Conservation (phyloP, 1,140 invertebrate genomes). For the Chlorops oryzae region DNA sequence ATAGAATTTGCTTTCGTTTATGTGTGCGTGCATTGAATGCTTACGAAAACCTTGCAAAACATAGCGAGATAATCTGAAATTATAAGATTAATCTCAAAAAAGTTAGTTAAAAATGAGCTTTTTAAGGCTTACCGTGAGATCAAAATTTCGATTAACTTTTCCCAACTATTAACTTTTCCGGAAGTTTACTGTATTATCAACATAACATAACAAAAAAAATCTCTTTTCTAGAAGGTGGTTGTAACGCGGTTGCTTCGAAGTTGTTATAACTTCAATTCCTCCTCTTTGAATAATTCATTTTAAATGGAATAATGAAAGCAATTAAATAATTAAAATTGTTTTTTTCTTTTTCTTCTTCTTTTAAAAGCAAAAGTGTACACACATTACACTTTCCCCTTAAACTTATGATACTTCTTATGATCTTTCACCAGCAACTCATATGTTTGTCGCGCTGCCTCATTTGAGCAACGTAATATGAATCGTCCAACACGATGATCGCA, state of each 20-base stretch:
- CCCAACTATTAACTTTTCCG: too few relatives aligned
- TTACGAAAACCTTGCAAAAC: too few relatives aligned
- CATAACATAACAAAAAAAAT: background rate
- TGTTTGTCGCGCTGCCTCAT: conserved; percentile 35
- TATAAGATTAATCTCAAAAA: too few relatives aligned
- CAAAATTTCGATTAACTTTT: too few relatives aligned
- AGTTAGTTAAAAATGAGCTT: too few relatives aligned
- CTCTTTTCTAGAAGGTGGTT: conserved; percentile 17
- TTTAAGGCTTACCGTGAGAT: too few relatives aligned
- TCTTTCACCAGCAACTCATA: conserved; percentile 39
- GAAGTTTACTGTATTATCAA: too few relatives aligned
- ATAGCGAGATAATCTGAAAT: too few relatives aligned
- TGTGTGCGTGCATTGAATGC: too few relatives aligned
- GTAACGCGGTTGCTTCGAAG: background rate
- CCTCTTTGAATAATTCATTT: background rate
- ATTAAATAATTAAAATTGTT: background rate
- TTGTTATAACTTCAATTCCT: background rate
- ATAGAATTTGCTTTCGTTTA: too few relatives aligned
- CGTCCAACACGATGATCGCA: conserved; percentile 44
- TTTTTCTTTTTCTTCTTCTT: background rate
- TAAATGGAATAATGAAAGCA: background rate
- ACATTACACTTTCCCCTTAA: conserved; percentile 40
- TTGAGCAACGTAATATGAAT: conserved; percentile 40
- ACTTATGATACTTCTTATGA: conserved; percentile 43
- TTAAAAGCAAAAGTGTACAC: background rate